These are phyloP conservation scores for Lordiphosa andalusiaca DNA, from an alignment of 2,888 invertebrate genomes.

Conservation along the genomic window DNA sequence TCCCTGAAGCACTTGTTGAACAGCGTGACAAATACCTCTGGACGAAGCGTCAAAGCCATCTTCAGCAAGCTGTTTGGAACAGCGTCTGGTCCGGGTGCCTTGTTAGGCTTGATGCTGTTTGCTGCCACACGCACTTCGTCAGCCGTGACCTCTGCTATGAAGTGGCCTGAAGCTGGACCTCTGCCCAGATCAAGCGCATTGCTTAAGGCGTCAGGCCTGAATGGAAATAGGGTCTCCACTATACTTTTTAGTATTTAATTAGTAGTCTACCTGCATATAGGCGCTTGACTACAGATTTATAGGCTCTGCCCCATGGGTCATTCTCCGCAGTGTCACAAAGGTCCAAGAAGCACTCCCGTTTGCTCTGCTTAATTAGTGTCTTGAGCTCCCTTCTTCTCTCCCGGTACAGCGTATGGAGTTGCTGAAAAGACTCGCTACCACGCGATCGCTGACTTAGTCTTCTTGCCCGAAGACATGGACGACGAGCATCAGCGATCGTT, in stretches of 20 bases:
- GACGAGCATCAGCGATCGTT: too few relatives aligned
- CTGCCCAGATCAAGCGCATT: too few relatives aligned
- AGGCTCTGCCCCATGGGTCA: too few relatives aligned
- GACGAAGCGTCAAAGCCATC: neutral
- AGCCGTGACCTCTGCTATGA: neutral
- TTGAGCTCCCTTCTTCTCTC: too few relatives aligned
- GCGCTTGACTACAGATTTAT: neutral
- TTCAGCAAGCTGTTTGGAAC: neutral
- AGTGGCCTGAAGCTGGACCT: neutral
- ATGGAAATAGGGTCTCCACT: neutral
- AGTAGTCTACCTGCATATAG: neutral
- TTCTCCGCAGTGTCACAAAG: too few relatives aligned
- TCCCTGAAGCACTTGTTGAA: neutral
- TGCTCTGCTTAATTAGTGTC: too few relatives aligned
- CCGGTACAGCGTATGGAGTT: too few relatives aligned
- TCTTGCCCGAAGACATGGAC: too few relatives aligned
- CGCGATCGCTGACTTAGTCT: too few relatives aligned
- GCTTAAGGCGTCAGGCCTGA: too few relatives aligned
- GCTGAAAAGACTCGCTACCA: too few relatives aligned
- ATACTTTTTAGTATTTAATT: neutral
- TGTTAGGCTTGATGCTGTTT: neutral
- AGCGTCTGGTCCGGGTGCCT: slow-evolving; percentile 1
- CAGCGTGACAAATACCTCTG: neutral
- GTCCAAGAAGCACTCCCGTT: too few relatives aligned
- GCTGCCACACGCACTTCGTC: neutral